Conservation (phyloP, 2,888 invertebrate genomes). For the Sarcophaga variegata region DNA sequence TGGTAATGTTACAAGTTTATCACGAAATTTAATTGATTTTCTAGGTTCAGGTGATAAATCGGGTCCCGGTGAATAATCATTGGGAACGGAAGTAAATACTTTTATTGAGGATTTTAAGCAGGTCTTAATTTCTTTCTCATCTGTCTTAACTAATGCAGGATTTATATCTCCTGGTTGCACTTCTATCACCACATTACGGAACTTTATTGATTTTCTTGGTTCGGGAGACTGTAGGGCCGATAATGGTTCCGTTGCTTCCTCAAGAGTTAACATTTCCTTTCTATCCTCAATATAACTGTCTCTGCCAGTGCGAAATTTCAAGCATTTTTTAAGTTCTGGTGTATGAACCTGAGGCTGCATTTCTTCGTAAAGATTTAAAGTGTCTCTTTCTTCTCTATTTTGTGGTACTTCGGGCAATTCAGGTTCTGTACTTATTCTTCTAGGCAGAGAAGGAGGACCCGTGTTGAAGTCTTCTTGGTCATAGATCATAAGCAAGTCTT, state of each 20-base stretch:
- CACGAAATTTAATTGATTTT: constrained; percentile 75
- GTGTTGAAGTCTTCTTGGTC: constrained; percentile 68
- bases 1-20: constrained; percentile 73
- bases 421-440: constrained; percentile 74
- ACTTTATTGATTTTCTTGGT: constrained; percentile 74
- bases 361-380: constrained; percentile 60
- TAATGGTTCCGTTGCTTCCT: not conserved
- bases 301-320: constrained; percentile 31
- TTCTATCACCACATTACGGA: constrained; percentile 71
- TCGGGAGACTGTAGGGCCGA: constrained; percentile 1
- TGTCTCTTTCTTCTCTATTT: constrained; percentile 31
- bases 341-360: constrained; percentile 46
- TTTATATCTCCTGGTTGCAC: constrained; percentile 63
- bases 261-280: not conserved
- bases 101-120: constrained; percentile 13
- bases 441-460: constrained; percentile 74
- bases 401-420: constrained; percentile 54
- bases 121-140: not conserved
- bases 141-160: not conserved
- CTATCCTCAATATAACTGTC: constrained; percentile 29
- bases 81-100: not conserved
- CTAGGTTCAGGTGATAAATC: constrained; percentile 49
- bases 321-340: constrained; percentile 43
- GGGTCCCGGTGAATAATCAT: not conserved
- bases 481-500: constrained; percentile 81